These are phyloP conservation scores for Varecia variegata DNA, from an alignment of 2,797 vertebrate species.

Conservation along the genomic window DNA sequence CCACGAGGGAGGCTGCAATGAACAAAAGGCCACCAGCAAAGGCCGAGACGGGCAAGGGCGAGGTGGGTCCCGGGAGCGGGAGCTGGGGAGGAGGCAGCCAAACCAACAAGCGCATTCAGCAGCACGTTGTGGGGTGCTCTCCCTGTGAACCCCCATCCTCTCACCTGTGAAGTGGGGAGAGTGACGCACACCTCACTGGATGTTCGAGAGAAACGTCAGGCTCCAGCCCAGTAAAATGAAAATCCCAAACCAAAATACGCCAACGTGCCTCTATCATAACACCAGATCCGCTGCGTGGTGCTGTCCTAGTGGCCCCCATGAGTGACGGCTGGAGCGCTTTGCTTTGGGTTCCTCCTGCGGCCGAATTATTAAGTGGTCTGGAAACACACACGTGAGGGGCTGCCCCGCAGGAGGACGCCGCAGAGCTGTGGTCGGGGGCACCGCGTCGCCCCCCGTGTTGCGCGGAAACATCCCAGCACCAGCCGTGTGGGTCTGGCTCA, in stretches of 20 bases:
- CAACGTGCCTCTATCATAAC: not conserved
- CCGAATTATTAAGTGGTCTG: not conserved
- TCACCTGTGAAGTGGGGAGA: not conserved
- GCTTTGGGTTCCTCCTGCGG: not conserved
- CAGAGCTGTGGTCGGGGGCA: not conserved
- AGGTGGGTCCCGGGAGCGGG: too few species aligned
- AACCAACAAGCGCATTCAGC: not conserved
- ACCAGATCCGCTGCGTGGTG: not conserved
- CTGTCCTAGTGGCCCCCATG: not conserved
- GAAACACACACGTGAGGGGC: not conserved
- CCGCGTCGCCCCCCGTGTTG: fast-evolving
- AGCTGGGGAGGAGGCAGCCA: not conserved
- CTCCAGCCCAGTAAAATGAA: not conserved
- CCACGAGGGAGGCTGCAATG: not conserved
- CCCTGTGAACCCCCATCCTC: not conserved
- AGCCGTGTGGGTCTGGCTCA: not conserved
- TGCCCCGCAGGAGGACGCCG: not conserved
- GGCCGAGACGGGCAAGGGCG: not conserved
- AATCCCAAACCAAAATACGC: not conserved
- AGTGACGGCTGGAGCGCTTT: not conserved
- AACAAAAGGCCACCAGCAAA: not conserved
- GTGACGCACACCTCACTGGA: not conserved
- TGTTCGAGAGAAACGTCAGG: not conserved
- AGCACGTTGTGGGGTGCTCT: not conserved
- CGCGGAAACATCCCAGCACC: not conserved